Conservation (phyloP, 2,888 invertebrate genomes). For the Trissolcus brochymenae region DNA sequence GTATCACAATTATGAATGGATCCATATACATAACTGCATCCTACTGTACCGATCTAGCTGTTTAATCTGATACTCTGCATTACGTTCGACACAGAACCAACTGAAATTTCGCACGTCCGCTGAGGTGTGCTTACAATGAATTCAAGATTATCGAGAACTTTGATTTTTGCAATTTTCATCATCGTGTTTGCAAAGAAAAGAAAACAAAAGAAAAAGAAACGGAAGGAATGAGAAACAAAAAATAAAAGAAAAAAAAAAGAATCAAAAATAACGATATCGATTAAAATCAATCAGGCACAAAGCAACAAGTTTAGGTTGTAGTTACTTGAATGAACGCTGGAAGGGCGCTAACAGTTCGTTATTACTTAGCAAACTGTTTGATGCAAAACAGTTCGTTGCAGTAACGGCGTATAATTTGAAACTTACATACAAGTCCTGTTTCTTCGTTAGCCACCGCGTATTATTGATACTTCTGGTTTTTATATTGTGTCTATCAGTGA, state of each 20-base stretch:
- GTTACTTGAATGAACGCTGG: constrained; percentile 31
- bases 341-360: constrained; percentile 46
- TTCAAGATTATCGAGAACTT: constrained; percentile 35
- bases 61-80: constrained; percentile 29
- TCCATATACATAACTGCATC: constrained; percentile 14
- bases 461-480: constrained; percentile 2
- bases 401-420: no score
- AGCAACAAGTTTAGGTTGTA: constrained; percentile 22
- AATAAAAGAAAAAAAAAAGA: not conserved
- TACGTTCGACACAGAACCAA: constrained; percentile 15
- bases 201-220: constrained; percentile 1
- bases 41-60: constrained; percentile 16
- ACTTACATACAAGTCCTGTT: no score
- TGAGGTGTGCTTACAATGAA: constrained; percentile 8
- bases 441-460: no score
- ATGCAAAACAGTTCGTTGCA: no score
- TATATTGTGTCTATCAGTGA: constrained; percentile 4
- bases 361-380: not conserved
- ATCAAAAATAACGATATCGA: constrained; percentile 4
- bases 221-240: not conserved
- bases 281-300: constrained; percentile 13
- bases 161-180: constrained; percentile 41
- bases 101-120: constrained; percentile 28
- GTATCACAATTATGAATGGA: constrained; percentile 30
- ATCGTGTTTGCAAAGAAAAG: constrained; percentile 25